These are phyloP conservation scores for Gobio occitaniae DNA, from an alignment of 2,797 vertebrate genomes.

Conservation along the genomic window DNA sequence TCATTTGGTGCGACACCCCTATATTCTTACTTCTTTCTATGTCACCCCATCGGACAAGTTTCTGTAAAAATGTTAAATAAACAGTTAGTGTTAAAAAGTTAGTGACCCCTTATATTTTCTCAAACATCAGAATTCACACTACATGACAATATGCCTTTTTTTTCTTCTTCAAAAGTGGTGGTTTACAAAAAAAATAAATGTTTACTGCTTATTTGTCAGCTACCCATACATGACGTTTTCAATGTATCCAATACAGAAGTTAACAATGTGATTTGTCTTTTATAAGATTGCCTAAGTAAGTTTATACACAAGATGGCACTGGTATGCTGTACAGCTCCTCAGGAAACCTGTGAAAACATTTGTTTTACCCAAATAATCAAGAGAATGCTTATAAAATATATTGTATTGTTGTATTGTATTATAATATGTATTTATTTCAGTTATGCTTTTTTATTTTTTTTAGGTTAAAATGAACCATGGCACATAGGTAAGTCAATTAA, in stretches of 20 bases:
- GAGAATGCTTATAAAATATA: not conserved
- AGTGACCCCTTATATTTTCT: too few relatives aligned
- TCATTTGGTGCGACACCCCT: too few relatives aligned
- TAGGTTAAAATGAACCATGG: not conserved
- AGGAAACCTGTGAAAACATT: not conserved
- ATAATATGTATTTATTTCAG: not conserved
- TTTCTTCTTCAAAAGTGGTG: too few relatives aligned
- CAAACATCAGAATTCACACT: too few relatives aligned
- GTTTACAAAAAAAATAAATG: too few relatives aligned
- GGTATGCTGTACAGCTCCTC: not conserved
- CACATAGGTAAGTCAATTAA: not conserved
- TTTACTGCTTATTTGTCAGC: too few relatives aligned
- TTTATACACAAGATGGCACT: slow-evolving; percentile 5
- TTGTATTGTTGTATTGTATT: not conserved
- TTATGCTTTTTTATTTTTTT: not conserved
- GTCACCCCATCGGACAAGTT: too few relatives aligned
- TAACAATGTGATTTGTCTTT: not conserved
- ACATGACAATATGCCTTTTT: too few relatives aligned
- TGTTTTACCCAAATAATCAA: not conserved
- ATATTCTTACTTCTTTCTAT: too few relatives aligned
- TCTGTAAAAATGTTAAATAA: too few relatives aligned
- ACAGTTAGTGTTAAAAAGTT: too few relatives aligned
- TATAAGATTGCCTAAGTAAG: not conserved
- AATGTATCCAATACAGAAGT: not conserved
- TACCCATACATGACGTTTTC: not conserved